Evolutionary conservation across 2,113 vertebrate genomes (phyloP).

Genomic region (Periophthalmodon schlosseri): DNA sequence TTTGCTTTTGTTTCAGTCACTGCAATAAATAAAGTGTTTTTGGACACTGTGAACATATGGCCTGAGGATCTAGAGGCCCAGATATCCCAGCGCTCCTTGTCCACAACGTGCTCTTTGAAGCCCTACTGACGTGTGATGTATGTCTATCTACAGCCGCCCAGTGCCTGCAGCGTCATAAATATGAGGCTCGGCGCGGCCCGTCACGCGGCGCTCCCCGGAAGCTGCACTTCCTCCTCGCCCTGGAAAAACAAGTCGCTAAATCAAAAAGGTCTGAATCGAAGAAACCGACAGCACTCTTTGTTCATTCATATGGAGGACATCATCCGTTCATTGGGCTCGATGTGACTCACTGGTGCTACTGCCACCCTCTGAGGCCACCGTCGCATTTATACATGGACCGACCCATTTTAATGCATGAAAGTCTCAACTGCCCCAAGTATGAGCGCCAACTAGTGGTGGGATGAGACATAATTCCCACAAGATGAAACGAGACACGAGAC

Average conservation of each 20-base stretch:
- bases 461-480: too few species aligned
- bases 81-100: constrained; percentile 11
- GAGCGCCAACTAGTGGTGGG: too few species aligned
- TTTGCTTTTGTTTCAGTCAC: neutral
- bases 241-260: constrained; percentile 68
- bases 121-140: constrained; percentile 27
- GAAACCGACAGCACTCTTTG: constrained; percentile 50
- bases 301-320: constrained; percentile 64
- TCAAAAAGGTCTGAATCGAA: constrained; percentile 60
- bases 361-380: neutral
- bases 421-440: too few species aligned
- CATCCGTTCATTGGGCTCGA: constrained; percentile 64
- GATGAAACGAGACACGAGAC: too few species aligned
- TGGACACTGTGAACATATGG: constrained; percentile 24
- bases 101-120: constrained; percentile 47
- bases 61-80: constrained; percentile 2
- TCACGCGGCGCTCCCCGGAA: constrained; percentile 35
- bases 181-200: constrained; percentile 25
- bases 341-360: constrained; percentile 46
- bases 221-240: constrained; percentile 42
- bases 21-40: constrained; percentile 7
- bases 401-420: too few species aligned
- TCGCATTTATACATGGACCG: too few species aligned
- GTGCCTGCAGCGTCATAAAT: constrained; percentile 39
- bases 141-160: constrained; percentile 28